Percentiles rank a stretch among this genome's conserved stretches.
phyloP scores from a whole-genome alignment of 2,888 invertebrate genomes.

The Tetranychus truncatus region DNA sequence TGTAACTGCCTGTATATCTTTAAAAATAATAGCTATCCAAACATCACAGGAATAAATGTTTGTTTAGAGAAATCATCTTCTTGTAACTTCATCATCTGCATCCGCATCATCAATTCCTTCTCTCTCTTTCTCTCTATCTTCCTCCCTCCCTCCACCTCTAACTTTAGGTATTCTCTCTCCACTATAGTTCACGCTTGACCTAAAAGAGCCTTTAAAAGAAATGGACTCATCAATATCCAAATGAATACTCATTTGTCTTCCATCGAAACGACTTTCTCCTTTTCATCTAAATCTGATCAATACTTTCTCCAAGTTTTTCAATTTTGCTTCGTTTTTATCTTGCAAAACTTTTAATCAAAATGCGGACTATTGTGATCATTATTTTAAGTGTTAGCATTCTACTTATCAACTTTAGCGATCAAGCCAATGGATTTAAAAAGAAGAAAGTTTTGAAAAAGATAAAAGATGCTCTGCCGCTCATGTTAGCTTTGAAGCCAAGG shows the following conservation, averaged over 20 bases:
- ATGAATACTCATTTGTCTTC: background rate
- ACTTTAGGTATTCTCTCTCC: background rate
- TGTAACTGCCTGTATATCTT: too few species aligned
- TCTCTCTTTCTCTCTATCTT: background rate
- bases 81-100: background rate
- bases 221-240: background rate
- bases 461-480: background rate
- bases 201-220: background rate
- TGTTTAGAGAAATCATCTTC: background rate
- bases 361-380: background rate
- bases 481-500: constrained; percentile 3
- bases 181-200: background rate
- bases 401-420: background rate
- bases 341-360: background rate
- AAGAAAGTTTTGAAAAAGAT: constrained; percentile 6
- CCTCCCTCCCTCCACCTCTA: background rate
- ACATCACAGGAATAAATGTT: background rate
- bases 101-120: background rate
- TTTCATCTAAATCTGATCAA: background rate
- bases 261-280: background rate
- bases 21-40: too few species aligned
- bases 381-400: background rate
- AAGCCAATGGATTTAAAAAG: constrained; percentile 1
- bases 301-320: too few species aligned
- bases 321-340: too few species aligned